A percentile compares a stretch with the other conserved stretches of the same genome.
phyloP scores from a whole-genome alignment of 2,797 vertebrate genomes.

The Danio aesculapii region DNA sequence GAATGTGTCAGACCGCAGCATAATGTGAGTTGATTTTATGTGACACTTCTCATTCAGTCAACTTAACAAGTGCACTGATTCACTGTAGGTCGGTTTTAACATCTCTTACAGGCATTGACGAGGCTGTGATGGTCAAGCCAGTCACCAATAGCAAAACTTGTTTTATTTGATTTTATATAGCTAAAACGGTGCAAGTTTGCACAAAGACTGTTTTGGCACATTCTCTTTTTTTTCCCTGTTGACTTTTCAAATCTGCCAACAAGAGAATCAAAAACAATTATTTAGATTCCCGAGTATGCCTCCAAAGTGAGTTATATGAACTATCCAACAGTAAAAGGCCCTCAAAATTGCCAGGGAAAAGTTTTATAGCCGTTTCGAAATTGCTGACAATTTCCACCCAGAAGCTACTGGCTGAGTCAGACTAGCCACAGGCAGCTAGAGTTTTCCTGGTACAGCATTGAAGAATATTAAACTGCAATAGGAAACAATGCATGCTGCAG shows the following conservation, averaged over 20 bases:
- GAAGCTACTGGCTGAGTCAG: background rate
- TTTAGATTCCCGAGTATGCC: slow-evolving; percentile 16
- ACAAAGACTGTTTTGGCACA: background rate
- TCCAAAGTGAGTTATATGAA: background rate
- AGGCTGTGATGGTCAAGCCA: background rate
- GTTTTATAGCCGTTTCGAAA: slow-evolving; percentile 12
- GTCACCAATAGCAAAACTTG: background rate
- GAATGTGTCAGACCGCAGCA: background rate
- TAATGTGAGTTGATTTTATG: background rate
- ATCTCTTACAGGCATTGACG: background rate
- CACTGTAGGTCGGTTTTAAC: background rate
- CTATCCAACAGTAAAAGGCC: background rate
- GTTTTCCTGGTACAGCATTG: background rate
- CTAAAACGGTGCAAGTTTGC: background rate
- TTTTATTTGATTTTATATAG: background rate
- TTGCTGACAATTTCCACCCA: slow-evolving; percentile 19
- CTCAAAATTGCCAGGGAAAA: background rate
- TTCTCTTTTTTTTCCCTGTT: background rate
- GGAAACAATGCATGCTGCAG: background rate
- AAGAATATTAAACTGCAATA: slow-evolving; percentile 3
- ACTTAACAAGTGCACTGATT: background rate
- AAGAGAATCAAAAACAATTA: slow-evolving; percentile 15
- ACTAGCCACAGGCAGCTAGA: background rate
- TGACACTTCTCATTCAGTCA: slow-evolving; percentile 19
- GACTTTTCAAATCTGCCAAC: background rate